Conservation (phyloP, 2,113 vertebrate genomes). For the Sceloporus undulatus region DNA sequence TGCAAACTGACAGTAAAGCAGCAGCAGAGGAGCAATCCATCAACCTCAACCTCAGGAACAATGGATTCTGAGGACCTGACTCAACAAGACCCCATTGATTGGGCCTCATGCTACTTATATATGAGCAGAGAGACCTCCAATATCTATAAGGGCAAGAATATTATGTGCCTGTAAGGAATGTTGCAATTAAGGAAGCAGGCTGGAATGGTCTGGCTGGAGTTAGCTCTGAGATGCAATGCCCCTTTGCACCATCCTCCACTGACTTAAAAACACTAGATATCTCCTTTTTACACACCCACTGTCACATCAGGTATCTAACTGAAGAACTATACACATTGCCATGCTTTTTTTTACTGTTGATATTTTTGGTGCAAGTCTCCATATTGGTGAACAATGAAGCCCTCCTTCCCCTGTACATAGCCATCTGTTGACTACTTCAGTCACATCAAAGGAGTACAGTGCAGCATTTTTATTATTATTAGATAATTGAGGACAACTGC, state of each 20-base stretch:
- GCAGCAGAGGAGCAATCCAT: no score
- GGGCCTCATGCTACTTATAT: no score
- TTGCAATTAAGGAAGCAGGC: background rate
- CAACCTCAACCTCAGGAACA: no score
- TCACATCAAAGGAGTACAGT: conserved; percentile 25
- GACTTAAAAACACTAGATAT: background rate
- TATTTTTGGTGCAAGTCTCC: background rate
- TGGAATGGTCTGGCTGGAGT: background rate
- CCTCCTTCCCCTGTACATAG: background rate
- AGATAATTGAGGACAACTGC: conserved; percentile 41
- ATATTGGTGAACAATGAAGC: background rate
- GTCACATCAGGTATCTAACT: background rate
- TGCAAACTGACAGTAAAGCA: no score
- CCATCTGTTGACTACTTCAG: conserved; percentile 45
- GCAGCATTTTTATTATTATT: conserved; percentile 42
- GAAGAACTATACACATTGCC: background rate
- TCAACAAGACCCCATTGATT: no score
- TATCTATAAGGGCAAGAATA: no score
- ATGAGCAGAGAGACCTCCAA: no score
- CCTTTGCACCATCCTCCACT: background rate
- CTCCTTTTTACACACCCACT: background rate
- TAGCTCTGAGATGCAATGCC: background rate
- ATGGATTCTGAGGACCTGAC: no score
- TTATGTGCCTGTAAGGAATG: no score
- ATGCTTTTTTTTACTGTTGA: background rate